phyloP scores from a whole-genome alignment of 23 tunicate species.

The Ascidia mentula region DNA sequence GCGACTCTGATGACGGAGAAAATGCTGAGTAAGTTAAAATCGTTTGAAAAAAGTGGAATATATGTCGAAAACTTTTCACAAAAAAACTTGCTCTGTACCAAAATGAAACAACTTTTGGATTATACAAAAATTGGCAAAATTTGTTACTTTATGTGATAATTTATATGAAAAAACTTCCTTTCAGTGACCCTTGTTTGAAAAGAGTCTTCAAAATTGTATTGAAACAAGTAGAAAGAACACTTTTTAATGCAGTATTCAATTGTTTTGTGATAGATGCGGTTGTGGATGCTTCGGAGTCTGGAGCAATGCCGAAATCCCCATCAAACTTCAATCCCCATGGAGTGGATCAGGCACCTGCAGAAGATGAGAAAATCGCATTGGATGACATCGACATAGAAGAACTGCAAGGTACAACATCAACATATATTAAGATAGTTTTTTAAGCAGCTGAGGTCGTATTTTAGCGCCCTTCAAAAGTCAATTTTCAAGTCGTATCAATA shows the following conservation, averaged over 20 bases:
- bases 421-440: too few relatives aligned
- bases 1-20: constrained; percentile 42
- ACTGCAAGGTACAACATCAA: constrained; percentile 60
- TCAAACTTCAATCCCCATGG: constrained; percentile 25
- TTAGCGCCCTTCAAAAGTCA: too few relatives aligned
- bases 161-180: background rate
- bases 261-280: constrained; percentile 47
- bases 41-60: too few relatives aligned
- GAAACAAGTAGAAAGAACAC: background rate
- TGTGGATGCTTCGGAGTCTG: constrained; percentile 29
- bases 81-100: too few relatives aligned
- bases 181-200: background rate
- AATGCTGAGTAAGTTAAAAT: constrained; percentile 30
- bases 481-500: too few relatives aligned
- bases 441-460: too few relatives aligned
- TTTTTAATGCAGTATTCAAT: background rate
- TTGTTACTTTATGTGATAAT: background rate
- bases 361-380: constrained; percentile 23
- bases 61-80: too few relatives aligned
- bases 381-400: constrained; percentile 64
- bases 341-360: constrained; percentile 23
- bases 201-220: background rate
- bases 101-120: too few relatives aligned
- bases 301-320: constrained; percentile 43
- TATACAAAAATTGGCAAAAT: background rate